phyloP scores from a whole-genome alignment of 1,140 invertebrate genomes.

The Holotrichia oblita region DNA sequence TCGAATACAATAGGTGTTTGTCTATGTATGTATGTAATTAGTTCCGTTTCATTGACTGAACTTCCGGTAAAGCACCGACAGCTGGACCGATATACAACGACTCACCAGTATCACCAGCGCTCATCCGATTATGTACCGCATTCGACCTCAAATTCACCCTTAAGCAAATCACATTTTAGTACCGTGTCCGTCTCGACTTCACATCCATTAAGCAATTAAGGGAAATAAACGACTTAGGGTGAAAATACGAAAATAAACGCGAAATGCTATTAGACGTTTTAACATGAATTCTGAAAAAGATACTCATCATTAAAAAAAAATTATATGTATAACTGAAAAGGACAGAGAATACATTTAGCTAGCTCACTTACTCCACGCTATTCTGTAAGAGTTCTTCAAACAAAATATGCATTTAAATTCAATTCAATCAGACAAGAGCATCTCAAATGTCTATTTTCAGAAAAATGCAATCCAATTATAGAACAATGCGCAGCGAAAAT shows the following conservation, averaged over 20 bases:
- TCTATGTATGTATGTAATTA: neutral
- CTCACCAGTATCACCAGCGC: neutral
- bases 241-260: neutral
- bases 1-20: neutral
- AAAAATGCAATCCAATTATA: too few relatives aligned
- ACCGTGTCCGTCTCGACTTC: neutral
- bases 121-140: neutral
- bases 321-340: too few relatives aligned
- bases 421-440: too few relatives aligned
- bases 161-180: neutral
- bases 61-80: neutral
- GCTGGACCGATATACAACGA: neutral
- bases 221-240: slow-evolving; percentile 3
- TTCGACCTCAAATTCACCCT: neutral
- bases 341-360: too few relatives aligned
- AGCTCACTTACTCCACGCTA: too few relatives aligned
- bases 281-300: too few relatives aligned
- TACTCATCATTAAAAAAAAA: too few relatives aligned
- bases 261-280: too few relatives aligned
- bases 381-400: too few relatives aligned
- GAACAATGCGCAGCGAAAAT: too few relatives aligned
- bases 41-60: neutral
- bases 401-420: too few relatives aligned
- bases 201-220: slow-evolving; percentile 8
- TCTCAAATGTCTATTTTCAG: too few relatives aligned